These are phyloP conservation scores for Anneissia japonica DNA, from an alignment of 35 echinoderm and acorn worm species.

Conservation along the genomic window DNA sequence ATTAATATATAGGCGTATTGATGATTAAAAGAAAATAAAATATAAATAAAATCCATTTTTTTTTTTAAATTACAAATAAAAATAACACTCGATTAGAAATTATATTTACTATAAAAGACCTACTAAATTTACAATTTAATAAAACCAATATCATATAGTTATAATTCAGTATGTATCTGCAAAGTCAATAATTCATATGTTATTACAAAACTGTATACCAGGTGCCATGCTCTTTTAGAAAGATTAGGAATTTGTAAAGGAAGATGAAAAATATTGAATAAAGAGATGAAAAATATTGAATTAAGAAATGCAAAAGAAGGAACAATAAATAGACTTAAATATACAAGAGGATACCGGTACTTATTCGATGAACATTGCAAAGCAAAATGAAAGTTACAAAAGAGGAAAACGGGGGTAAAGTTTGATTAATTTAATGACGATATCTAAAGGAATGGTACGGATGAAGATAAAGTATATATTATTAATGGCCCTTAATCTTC, in stretches of 20 bases:
- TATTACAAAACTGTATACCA: neutral
- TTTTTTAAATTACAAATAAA: no score
- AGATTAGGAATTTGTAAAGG: neutral
- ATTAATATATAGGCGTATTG: no score
- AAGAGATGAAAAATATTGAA: neutral
- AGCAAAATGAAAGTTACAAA: neutral
- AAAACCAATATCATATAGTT: no score
- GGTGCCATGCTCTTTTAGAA: neutral
- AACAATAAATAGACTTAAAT: neutral
- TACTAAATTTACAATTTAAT: no score
- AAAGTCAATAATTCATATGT: no score
- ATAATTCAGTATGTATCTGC: no score
- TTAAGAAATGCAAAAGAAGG: neutral
- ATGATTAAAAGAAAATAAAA: no score
- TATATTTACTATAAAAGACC: no score
- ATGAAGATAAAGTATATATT: neutral
- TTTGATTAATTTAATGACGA: neutral
- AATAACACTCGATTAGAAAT: no score
- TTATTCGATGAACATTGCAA: neutral
- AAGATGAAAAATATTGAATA: neutral
- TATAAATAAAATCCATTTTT: no score
- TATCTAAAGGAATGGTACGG: neutral
- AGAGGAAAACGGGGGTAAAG: neutral
- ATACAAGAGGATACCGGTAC: neutral
- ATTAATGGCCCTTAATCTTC: neutral